These are phyloP conservation scores for Brachionus calyciflorus DNA, from an alignment of 1,140 invertebrate species.

Conservation along the genomic window DNA sequence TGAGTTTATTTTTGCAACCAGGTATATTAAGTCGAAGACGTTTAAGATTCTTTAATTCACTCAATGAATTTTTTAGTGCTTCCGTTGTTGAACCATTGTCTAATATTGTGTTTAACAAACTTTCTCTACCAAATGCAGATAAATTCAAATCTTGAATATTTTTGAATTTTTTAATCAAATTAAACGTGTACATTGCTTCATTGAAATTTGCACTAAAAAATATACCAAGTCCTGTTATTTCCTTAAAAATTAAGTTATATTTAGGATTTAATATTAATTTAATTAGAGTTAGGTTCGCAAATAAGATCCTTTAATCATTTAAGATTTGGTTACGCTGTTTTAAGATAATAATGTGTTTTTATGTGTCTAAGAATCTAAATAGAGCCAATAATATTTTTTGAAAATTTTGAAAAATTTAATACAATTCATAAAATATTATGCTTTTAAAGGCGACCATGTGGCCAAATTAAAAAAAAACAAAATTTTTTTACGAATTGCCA, in stretches of 20 bases:
- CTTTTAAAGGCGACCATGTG: too few relatives aligned
- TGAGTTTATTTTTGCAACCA: background rate
- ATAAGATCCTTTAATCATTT: too few relatives aligned
- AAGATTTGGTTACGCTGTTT: too few relatives aligned
- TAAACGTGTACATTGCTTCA: conserved; percentile 17
- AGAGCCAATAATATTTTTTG: too few relatives aligned
- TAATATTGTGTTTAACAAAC: background rate
- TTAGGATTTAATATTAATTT: too few relatives aligned
- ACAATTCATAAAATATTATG: too few relatives aligned
- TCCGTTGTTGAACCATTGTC: background rate
- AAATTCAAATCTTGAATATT: conserved; percentile 31
- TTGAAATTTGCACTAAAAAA: conserved; percentile 22
- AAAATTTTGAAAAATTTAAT: too few relatives aligned
- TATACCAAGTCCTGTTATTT: conserved; percentile 15
- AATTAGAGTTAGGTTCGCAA: too few relatives aligned
- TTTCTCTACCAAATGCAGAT: conserved; percentile 15
- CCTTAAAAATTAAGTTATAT: background rate
- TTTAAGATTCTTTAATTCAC: background rate
- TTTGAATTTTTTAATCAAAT: background rate
- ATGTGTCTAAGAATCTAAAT: too few relatives aligned
- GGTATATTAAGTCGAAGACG: conserved; percentile 1
- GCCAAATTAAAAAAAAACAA: too few relatives aligned
- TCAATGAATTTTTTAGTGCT: background rate
- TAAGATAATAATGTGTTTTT: too few relatives aligned
- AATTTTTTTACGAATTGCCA: too few relatives aligned